phyloP scores from a whole-genome alignment of 1,140 invertebrate species.

The Drosophila nikananu region DNA sequence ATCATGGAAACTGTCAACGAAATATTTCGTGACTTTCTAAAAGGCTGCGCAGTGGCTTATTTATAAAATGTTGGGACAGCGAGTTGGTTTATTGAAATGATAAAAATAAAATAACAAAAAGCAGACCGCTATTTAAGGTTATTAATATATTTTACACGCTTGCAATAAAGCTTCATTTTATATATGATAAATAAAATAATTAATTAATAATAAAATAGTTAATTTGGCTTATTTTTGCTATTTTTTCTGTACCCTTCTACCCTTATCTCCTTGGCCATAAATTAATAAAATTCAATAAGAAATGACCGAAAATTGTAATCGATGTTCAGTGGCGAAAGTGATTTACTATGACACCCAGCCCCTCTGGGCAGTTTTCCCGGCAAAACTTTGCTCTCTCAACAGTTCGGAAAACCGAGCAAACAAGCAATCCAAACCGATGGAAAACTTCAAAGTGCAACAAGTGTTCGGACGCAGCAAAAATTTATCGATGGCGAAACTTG shows the following conservation, averaged over 20 bases:
- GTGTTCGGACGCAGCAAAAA: constrained; percentile 68
- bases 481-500: constrained; percentile 76
- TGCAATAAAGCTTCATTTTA: not conserved
- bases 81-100: not conserved
- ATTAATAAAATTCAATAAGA: constrained; percentile 24
- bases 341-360: constrained; percentile 61
- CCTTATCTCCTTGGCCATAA: constrained; percentile 15
- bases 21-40: constrained; percentile 9
- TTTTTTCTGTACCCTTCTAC: not conserved
- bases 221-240: not conserved
- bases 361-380: constrained; percentile 6
- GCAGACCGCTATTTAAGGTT: not conserved
- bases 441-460: constrained; percentile 65
- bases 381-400: not conserved
- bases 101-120: too few species aligned
- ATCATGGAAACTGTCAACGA: constrained; percentile 27
- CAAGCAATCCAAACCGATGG: constrained; percentile 8
- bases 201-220: not conserved
- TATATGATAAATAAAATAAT: not conserved
- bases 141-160: not conserved
- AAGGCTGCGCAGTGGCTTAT: not conserved
- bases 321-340: constrained; percentile 46
- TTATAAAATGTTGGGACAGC: not conserved
- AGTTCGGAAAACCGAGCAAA: not conserved
- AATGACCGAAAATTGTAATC: constrained; percentile 49